Conservation (phyloP, 2,113 vertebrate genomes). For the Antigone vipio region DNA sequence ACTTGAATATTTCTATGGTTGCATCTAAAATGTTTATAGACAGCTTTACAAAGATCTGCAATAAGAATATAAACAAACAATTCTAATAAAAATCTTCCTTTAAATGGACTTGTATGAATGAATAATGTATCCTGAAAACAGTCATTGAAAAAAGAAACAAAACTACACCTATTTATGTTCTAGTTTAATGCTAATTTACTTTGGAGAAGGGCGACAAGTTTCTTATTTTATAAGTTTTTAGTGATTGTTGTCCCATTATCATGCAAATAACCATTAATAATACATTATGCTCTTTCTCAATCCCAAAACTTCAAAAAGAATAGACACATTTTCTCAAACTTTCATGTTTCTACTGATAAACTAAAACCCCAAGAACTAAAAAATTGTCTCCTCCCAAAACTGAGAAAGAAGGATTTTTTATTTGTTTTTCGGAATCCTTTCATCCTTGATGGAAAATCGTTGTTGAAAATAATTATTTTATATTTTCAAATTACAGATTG, state of each 20-base stretch:
- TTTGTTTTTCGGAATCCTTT: background rate
- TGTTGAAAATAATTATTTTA: background rate
- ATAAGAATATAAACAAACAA: background rate
- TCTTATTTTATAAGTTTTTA: background rate
- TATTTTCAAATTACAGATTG: background rate
- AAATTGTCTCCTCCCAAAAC: background rate
- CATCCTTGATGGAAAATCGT: background rate
- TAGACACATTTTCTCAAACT: background rate
- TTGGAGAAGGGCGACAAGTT: background rate
- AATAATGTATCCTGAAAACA: background rate
- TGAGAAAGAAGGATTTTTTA: background rate
- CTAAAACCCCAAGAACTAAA: background rate
- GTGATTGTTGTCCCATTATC: background rate
- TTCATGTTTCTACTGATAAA: background rate
- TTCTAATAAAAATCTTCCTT: background rate
- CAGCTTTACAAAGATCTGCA: background rate
- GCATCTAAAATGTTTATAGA: background rate
- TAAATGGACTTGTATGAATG: background rate
- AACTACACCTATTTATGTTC: background rate
- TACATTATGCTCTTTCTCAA: background rate
- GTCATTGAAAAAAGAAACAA: rapidly evolving
- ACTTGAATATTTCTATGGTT: background rate
- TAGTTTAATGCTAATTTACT: background rate
- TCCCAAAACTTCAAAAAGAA: background rate
- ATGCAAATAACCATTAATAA: background rate